Base-by-base conservation (phyloP, 2,888 invertebrate species). In the Eubasilissa splendida region DNA sequence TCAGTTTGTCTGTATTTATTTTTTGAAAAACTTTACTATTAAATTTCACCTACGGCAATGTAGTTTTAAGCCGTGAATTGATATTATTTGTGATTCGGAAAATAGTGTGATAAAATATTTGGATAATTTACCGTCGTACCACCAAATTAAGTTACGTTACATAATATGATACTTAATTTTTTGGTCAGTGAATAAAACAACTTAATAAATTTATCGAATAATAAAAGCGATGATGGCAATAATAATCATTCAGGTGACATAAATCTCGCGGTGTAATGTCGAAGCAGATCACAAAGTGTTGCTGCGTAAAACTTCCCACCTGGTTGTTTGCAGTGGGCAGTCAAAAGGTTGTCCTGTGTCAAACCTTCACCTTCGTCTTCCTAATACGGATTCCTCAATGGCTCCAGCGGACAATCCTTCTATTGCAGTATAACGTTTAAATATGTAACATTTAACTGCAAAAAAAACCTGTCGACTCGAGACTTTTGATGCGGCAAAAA, bases 351-450 rank as follows among this genome's bases (percentile, higher is more conserved):
- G 75, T 79, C 68, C 22, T 56, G 56, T 68, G 14, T 42, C 54
- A 52, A 68, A 80, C 82, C 77, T 82, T 82, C 80, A 82, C 82
- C 82, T 82, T 82, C 78, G 75, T 76, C 42, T 22, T 53, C 82
- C 82, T 9, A 80, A 82, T 82, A 80, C 75, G 82, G 82, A 42
- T 33, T 31, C 80, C n/a, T 58, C 76, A 71, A 76, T 75, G 70
- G 66, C 76, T 68, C 50, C 33, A 58, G 53, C 53, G 52, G 79
- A 74, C 42, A 42, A 54, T 79, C 22, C 50, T 52, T 60, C 59
- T 50, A 33, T 33, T 63, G 63, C 63, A 63, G 5, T 11, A 4
- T 12, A 42, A 11, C 33, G 63, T 33, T 63, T 12, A 42, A 63
- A 33, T 31, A 11, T 63, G 63, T 63, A 63, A 63, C 42, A 63